These are phyloP conservation scores for Hetaerina titia DNA, from an alignment of 2,888 invertebrate species.

Conservation along the genomic window DNA sequence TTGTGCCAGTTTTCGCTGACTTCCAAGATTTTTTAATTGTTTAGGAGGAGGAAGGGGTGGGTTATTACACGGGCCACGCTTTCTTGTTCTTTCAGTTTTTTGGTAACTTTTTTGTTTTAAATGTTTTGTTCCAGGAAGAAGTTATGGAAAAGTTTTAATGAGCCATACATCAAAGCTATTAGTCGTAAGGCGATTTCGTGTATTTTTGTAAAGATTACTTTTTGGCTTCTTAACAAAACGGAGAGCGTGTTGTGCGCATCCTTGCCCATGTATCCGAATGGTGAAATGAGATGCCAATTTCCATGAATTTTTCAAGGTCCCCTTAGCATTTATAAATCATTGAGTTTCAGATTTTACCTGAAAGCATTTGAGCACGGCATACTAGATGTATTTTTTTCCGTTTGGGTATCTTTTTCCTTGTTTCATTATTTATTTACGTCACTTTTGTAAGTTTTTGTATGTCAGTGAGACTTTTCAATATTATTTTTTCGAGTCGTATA, in stretches of 20 bases:
- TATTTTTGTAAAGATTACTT: background rate
- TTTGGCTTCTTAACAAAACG: background rate
- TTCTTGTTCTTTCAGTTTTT: background rate
- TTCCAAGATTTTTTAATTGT: background rate
- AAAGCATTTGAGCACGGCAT: background rate
- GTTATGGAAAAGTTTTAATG: conserved; percentile 8
- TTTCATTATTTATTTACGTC: background rate
- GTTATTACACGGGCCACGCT: background rate
- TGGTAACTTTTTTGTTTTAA: background rate
- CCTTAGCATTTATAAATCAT: background rate
- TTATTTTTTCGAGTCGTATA: background rate
- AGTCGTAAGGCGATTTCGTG: conserved; percentile 21
- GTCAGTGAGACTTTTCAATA: background rate
- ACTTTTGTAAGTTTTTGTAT: background rate
- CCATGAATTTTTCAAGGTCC: background rate
- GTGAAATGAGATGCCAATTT: background rate
- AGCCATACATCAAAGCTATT: background rate
- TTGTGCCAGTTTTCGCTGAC: background rate
- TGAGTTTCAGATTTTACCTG: background rate
- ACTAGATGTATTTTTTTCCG: background rate
- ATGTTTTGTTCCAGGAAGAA: background rate
- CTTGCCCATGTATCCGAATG: background rate
- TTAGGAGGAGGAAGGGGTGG: background rate
- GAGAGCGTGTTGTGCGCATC: background rate
- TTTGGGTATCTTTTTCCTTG: background rate